Conservation (phyloP, 2,888 invertebrate genomes). For the Habroteleia sp. region DNA sequence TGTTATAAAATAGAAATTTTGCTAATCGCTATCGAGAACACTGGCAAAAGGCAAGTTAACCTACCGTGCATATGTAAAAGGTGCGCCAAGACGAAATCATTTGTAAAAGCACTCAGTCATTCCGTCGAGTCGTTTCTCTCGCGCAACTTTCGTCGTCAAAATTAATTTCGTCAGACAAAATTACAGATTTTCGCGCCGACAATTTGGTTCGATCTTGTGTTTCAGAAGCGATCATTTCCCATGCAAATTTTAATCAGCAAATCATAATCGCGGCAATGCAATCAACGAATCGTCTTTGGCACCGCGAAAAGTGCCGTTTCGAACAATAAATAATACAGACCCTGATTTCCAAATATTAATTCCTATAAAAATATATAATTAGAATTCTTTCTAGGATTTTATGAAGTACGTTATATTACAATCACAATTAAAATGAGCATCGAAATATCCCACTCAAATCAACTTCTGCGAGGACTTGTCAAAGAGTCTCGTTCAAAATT, state of each 20-base stretch:
- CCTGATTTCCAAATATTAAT: conserved; percentile 31
- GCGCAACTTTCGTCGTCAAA: no score
- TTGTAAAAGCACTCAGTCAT: conserved; percentile 43
- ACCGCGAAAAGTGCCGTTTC: no score
- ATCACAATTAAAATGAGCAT: no score
- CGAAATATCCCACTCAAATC: no score
- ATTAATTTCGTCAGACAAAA: conserved; percentile 2
- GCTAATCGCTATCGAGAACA: conserved; percentile 65
- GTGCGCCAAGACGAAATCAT: conserved; percentile 65
- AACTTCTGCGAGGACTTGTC: no score
- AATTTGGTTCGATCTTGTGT: conserved; percentile 39
- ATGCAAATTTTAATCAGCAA: no score
- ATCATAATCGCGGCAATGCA: no score
- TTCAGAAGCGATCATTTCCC: conserved; percentile 43
- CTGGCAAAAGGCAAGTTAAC: conserved; percentile 66
- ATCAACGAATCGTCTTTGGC: no score
- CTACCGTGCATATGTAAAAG: conserved; percentile 68
- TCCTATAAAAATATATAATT: conserved; percentile 16
- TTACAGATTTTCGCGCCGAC: not conserved
- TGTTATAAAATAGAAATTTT: conserved; percentile 63
- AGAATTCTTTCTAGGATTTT: not conserved
- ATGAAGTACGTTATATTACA: not conserved
- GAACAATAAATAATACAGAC: conserved; percentile 22
- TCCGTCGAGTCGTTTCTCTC: no score
- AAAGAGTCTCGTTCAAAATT: no score